Evolutionary conservation across 2,797 vertebrate genomes (phyloP), one percentile per base, ranked within the genome.

Genomic region (Acanthopagrus latus): DNA sequence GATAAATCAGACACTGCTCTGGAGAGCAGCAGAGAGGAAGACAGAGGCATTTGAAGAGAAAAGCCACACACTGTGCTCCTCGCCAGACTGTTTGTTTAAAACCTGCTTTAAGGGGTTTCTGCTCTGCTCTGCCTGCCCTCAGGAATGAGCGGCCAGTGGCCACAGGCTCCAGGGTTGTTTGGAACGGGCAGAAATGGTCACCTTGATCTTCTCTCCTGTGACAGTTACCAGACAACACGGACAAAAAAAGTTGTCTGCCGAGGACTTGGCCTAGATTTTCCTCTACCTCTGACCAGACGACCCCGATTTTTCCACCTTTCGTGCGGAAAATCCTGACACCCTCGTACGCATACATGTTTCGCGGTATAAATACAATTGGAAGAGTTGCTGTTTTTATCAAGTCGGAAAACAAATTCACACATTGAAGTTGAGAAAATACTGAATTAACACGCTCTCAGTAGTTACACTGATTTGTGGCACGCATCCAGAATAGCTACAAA

Each of bases 1-100:
- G 86, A 93, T 93, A 93, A 93, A 94, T 94, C 94, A 94, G 91
- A 91, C 84, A 66, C 64, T 43, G 44, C 76, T 82, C 76, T 54
- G 74, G 82, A 71, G 73, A 83, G 68, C 54, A 69, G 68, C 69
- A 52, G 48, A 78, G 71, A 82, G 63, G 38, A 64, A 80, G 75
- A 77, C 56, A n/a, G 52, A 83, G 78, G 81, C 79, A 60, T 85
- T 66, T 85, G 71, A 88, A 89, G 76, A 71, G 77, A 78, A 62
- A 80, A 86, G 82, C 85, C 85, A 90, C 79, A 82, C 81, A 85
- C 74, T 74, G 84, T 52, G 29, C 78, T 82, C 21, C 67, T 43
- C 12, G 67, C 74, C 84, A 86, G 79, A 89, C 62, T 82, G 89
- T 92, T 91, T 94, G 90, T 92, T 76, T 89, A 87, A 92, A 91